Evolutionary conservation across 92 coral and sea anemone species (phyloP).

Genomic region (Palythoa grandis): DNA sequence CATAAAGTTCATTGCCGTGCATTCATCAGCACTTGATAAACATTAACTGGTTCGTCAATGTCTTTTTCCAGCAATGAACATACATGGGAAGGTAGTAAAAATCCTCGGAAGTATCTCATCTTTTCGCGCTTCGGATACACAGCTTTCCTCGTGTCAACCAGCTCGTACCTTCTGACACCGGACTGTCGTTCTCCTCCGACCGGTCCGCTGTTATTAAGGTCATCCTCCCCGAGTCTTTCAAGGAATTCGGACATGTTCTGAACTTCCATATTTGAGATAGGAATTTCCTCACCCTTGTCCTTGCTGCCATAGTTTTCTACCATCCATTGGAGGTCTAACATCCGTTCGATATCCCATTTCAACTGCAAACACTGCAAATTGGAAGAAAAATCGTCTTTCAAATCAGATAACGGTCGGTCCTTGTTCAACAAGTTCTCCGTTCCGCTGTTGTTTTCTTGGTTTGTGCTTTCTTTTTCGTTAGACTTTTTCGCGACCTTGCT

Average conservation of each 20-base stretch:
- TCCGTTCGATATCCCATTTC: neutral
- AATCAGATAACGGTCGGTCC: neutral
- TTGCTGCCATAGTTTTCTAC: neutral
- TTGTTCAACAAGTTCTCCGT: neutral
- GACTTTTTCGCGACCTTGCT: neutral
- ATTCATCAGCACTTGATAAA: neutral
- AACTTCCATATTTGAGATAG: neutral
- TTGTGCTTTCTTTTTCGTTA: neutral
- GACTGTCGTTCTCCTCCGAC: neutral
- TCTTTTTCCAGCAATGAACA: neutral
- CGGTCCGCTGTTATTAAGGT: neutral
- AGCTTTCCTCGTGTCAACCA: neutral
- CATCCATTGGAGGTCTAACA: conserved; percentile 1
- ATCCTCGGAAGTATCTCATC: neutral
- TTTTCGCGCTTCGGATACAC: neutral
- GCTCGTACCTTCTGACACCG: neutral
- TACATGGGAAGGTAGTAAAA: neutral
- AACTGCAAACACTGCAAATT: neutral
- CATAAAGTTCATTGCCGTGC: neutral
- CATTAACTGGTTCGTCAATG: neutral
- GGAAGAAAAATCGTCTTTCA: neutral
- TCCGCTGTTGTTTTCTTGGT: neutral
- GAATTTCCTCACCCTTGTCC: neutral
- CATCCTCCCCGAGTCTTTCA: neutral
- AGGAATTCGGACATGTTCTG: neutral